A percentile compares a stretch with the other conserved stretches of the same genome.
These are phyloP conservation scores for Flabesymbios commensalis DNA, from an alignment of 2,888 invertebrate species.

Conservation along the genomic window DNA sequence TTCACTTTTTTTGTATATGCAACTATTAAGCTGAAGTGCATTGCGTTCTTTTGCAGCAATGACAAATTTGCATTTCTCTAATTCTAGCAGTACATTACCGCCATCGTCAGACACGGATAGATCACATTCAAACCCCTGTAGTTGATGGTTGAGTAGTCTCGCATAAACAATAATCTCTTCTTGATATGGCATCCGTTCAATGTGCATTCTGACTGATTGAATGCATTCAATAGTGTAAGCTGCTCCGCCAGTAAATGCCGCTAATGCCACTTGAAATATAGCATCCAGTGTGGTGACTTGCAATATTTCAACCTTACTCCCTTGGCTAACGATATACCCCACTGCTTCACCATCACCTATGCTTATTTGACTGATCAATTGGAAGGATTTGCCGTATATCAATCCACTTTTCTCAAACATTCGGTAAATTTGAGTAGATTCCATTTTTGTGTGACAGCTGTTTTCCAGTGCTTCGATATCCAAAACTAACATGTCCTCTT, in stretches of 20 bases:
- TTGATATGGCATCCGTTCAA: too few species aligned
- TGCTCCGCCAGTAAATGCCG: not conserved
- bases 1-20: too few species aligned
- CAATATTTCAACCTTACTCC: not conserved
- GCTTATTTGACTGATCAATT: not conserved
- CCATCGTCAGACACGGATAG: not conserved
- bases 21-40: too few species aligned
- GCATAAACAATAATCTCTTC: too few species aligned
- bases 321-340: not conserved
- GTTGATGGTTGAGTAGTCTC: too few species aligned
- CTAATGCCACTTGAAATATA: not conserved
- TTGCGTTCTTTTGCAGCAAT: too few species aligned
- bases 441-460: not conserved
- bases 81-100: not conserved
- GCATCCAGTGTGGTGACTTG: not conserved
- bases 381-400: not conserved
- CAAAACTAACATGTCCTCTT: too few species aligned
- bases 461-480: not conserved
- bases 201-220: too few species aligned
- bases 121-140: not conserved
- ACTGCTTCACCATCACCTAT: not conserved
- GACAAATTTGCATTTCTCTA: too few species aligned
- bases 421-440: not conserved
- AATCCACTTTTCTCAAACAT: not conserved
- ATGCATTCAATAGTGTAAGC: too few species aligned